phyloP scores from a whole-genome alignment of 2,113 vertebrate species.

The Myotis yumanensis region DNA sequence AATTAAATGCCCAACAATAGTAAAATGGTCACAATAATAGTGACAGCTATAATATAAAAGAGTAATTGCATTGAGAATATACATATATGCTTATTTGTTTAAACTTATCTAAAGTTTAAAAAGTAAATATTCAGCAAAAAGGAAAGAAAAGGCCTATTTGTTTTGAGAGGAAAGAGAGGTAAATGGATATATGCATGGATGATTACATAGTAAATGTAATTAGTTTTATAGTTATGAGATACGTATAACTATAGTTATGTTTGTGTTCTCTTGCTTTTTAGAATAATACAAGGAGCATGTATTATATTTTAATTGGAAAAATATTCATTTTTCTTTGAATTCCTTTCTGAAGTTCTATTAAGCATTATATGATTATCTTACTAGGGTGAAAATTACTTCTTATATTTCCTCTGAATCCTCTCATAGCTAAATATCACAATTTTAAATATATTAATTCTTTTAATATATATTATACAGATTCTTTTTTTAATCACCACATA shows the following conservation, averaged over 20 bases:
- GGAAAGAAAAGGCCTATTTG: background rate
- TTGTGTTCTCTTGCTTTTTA: background rate
- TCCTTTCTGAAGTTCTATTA: background rate
- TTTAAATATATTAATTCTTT: background rate
- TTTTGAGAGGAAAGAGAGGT: background rate
- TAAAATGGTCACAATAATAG: background rate
- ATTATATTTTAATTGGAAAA: background rate
- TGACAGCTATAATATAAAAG: background rate
- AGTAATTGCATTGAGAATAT: background rate
- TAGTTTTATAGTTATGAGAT: background rate
- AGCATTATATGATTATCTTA: background rate
- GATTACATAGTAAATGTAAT: fast-evolving
- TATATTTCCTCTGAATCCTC: background rate
- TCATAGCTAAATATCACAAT: background rate
- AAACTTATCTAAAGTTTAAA: background rate
- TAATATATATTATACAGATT: background rate
- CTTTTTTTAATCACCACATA: background rate
- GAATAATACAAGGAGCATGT: background rate
- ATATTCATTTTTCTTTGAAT: background rate
- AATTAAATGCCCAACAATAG: background rate
- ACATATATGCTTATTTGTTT: background rate
- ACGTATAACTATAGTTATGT: background rate
- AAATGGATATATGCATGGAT: background rate
- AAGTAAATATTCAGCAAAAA: background rate
- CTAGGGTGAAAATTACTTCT: background rate